Evolutionary conservation across 2,888 invertebrate genomes (phyloP).

Genomic region (Agrenia bidenticulata): DNA sequence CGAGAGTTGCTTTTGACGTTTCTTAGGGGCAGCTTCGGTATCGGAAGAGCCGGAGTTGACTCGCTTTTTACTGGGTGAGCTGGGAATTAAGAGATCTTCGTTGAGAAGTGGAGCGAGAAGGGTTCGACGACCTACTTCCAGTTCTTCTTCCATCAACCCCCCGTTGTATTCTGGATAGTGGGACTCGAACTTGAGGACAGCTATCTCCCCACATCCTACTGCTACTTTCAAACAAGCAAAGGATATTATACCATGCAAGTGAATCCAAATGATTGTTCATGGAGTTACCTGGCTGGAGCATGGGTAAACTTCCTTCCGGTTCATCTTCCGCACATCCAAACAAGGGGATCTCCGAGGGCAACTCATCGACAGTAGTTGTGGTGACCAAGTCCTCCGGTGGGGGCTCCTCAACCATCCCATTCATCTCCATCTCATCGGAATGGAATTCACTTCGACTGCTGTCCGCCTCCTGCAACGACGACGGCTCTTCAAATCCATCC

Average conservation of each 20-base stretch:
- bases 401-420: not conserved
- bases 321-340: not conserved
- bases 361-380: not conserved
- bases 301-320: not conserved
- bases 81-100: not conserved
- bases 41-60: slow-evolving; percentile 1
- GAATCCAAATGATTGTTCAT: no score
- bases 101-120: not conserved
- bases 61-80: slow-evolving; percentile 3
- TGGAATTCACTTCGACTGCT: slow-evolving; percentile 5
- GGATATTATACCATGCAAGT: no score
- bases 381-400: not conserved
- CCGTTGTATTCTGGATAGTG: no score
- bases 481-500: no score
- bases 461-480: not conserved
- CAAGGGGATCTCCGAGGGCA: not conserved
- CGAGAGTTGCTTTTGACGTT: not conserved
- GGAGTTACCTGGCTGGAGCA: not conserved
- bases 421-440: not conserved
- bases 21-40: not conserved
- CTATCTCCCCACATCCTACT: no score
- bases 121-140: no score
- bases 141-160: no score
- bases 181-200: no score
- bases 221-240: no score